Base-by-base conservation (phyloP, 2,113 vertebrate species). In the Hippolais icterina region DNA sequence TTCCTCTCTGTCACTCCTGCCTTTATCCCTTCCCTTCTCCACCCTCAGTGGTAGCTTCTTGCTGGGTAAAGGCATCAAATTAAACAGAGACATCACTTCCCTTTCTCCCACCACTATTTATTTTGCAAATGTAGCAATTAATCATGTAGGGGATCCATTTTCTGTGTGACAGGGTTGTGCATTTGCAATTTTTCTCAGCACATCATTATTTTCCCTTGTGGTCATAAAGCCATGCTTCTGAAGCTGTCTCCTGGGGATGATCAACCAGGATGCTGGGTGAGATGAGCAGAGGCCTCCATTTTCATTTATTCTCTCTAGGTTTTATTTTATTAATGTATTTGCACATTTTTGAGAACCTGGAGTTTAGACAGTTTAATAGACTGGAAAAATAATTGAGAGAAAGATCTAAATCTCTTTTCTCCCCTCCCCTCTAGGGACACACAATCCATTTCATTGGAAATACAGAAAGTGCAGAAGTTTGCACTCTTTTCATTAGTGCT, bases 331-430 rank as follows among this genome's bases (percentile, higher is more conserved):
- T 92, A 83, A 81, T 66, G 18, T 57, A 68, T 90, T 91, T 90
- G 82, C 77, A 41, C 64, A 49, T 87, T 86, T 94, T 71, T 56
- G 59, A 96, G 54, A 94, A 96, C 77, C 21, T 42, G 37, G 68
- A 74, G 23, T 74, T 86, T 78, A 88, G 90, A 87, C 74, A 77
- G 84, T 96, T 96, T 96, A 97, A 97, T 93, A 90, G 94, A 87
- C 89, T 94, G 75, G 87, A 96, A 96, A 98, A 97, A 95, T 97
- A 97, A 97, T 92, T 94, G 97, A 96, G 70, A 90, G 83, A 70
- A 72, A 94, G 79, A 91, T 61, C 59, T 86, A 90, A 64, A 74
- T 86, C 64, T 74, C 81, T 75, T 95, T 64, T 41, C 16, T 41
- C 42, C 42, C 42, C 17, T 13, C 35, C 57, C 23, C 83, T 90